These are phyloP conservation scores for Ditylenchus dipsaci DNA, from an alignment of 1,140 invertebrate species.

Conservation along the genomic window DNA sequence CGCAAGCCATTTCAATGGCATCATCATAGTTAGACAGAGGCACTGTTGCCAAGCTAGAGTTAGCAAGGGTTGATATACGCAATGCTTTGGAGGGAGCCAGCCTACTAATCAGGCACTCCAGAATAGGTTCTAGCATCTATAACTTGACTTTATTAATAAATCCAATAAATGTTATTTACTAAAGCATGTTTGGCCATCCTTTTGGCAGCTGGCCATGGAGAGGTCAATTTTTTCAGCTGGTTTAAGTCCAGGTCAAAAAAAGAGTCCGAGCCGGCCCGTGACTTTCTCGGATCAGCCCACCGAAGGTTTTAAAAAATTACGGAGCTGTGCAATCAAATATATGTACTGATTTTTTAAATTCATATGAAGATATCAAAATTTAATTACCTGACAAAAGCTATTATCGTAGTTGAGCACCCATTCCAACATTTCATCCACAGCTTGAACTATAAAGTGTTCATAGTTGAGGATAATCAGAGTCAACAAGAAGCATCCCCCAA, in stretches of 20 bases:
- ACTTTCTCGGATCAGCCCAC: no score
- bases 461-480: constrained; percentile 11
- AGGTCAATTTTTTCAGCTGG: no score
- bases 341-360: constrained; percentile 7
- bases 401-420: constrained; percentile 3
- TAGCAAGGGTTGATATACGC: not conserved
- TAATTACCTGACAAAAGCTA: constrained; percentile 8
- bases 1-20: constrained; percentile 7
- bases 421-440: constrained; percentile 5
- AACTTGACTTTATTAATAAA: no score
- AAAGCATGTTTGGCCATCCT: no score
- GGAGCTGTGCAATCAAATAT: no score
- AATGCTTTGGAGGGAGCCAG: not conserved
- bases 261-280: no score
- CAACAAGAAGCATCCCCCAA: not conserved
- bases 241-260: no score
- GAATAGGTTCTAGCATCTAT: not conserved
- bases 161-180: no score
- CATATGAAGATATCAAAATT: not conserved
- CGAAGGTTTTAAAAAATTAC: no score
- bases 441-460: constrained; percentile 7
- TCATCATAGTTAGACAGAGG: not conserved
- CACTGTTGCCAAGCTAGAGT: not conserved
- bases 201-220: no score
- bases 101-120: constrained; percentile 1